phyloP scores from a whole-genome alignment of 2,113 vertebrate species.

The Syngnathoides biaculeatus region DNA sequence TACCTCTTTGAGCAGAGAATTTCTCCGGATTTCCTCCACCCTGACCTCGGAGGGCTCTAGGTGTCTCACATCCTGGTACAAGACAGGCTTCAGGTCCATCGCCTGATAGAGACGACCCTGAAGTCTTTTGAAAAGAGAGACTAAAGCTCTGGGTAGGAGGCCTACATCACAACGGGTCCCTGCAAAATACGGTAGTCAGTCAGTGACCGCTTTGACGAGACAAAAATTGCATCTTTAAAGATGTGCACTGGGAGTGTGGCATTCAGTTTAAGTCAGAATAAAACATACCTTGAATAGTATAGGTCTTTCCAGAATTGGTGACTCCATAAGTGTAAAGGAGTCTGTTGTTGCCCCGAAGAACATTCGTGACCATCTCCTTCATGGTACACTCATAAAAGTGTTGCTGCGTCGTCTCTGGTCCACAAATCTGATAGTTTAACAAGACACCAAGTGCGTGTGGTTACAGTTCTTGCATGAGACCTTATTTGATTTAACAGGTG shows the following conservation, averaged over 20 bases:
- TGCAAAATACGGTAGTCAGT: constrained; percentile 40
- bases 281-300: constrained; percentile 86
- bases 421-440: constrained; percentile 78
- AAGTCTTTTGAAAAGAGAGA: constrained; percentile 84
- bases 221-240: background rate
- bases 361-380: constrained; percentile 85
- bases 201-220: background rate
- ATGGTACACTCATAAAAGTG: constrained; percentile 85
- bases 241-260: no score
- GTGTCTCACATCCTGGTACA: constrained; percentile 81
- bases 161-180: constrained; percentile 82
- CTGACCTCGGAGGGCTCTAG: constrained; percentile 78
- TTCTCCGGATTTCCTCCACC: constrained; percentile 81
- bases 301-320: constrained; percentile 96
- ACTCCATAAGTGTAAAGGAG: constrained; percentile 95
- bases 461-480: background rate
- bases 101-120: constrained; percentile 77
- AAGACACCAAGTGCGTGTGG: background rate
- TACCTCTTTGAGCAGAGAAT: constrained; percentile 72
- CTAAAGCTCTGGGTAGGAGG: constrained; percentile 86
- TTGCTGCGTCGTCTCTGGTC: constrained; percentile 84
- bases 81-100: constrained; percentile 86
- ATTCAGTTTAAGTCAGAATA: background rate
- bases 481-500: background rate
- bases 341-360: constrained; percentile 87